Conservation (phyloP, 1,140 invertebrate species). For the Macrobrachium rosenbergii region DNA sequence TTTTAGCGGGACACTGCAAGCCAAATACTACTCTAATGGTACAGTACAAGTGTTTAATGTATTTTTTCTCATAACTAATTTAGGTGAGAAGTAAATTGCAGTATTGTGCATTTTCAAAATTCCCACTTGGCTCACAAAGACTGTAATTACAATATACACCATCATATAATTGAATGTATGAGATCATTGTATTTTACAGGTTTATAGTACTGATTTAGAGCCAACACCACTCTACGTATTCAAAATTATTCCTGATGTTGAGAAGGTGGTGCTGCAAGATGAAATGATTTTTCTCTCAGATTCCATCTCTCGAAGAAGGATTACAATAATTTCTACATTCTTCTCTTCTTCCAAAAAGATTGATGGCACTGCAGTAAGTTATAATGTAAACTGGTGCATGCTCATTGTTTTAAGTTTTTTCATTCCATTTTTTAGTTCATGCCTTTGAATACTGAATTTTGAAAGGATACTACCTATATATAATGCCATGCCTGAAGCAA, state of each 20-base stretch:
- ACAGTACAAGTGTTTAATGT: not conserved
- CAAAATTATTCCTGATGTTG: conserved; percentile 76
- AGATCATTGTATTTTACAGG: conserved; percentile 64
- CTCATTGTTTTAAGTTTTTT: not conserved
- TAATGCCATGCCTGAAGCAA: no score
- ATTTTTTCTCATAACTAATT: conserved; percentile 71
- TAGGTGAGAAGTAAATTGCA: not conserved
- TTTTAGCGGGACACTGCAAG: conserved; percentile 50
- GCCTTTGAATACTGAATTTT: no score
- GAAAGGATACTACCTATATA: no score
- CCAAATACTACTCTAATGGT: conserved; percentile 55
- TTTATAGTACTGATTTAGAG: conserved; percentile 75
- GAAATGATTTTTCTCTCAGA: conserved; percentile 76
- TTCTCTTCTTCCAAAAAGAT: conserved; percentile 76
- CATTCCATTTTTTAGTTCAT: no score
- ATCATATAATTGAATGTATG: no score
- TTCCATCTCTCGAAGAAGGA: conserved; percentile 70
- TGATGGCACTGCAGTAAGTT: conserved; percentile 74
- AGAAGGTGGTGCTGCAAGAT: conserved; percentile 76
- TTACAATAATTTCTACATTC: conserved; percentile 75
- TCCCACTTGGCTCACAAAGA: no score
- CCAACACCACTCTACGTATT: conserved; percentile 79
- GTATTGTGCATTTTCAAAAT: not conserved
- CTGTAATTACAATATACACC: no score
- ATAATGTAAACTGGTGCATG: not conserved